Evolutionary conservation across 2,888 invertebrate species (phyloP).

Genomic region (Rhopalosiphum nymphaeae): DNA sequence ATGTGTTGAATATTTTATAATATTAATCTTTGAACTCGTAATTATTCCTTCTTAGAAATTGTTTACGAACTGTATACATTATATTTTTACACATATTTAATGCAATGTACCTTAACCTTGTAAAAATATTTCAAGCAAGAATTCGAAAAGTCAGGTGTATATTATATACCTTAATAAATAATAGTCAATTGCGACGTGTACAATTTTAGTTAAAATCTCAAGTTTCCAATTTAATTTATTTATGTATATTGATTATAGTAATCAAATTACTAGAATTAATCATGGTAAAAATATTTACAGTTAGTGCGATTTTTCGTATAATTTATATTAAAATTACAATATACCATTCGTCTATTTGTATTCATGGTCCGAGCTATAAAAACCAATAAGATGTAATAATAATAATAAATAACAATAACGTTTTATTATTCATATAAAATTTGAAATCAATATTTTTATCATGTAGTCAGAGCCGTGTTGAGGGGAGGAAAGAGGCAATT

Average conservation of each 20-base stretch:
- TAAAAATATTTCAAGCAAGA: conserved; percentile 6
- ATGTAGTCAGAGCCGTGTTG: too few species aligned
- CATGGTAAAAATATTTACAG: background rate
- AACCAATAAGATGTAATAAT: background rate
- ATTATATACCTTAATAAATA: too few species aligned
- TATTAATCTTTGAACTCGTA: conserved; percentile 35
- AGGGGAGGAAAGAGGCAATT: too few species aligned
- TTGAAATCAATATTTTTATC: background rate
- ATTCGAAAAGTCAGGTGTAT: background rate
- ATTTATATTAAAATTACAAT: background rate
- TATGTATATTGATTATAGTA: background rate
- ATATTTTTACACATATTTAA: background rate
- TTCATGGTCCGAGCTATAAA: background rate
- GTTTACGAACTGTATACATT: background rate
- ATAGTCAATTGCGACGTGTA: too few species aligned
- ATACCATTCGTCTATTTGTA: background rate
- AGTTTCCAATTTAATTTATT: background rate
- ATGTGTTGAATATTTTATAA: background rate
- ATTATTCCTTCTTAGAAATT: background rate
- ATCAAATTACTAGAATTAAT: background rate
- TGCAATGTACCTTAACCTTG: conserved; percentile 25
- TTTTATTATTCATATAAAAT: background rate
- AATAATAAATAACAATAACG: background rate
- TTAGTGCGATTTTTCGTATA: background rate
- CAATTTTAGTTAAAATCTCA: background rate